These are phyloP conservation scores for Numenius arquata DNA, from an alignment of 2,113 vertebrate species.

Conservation along the genomic window DNA sequence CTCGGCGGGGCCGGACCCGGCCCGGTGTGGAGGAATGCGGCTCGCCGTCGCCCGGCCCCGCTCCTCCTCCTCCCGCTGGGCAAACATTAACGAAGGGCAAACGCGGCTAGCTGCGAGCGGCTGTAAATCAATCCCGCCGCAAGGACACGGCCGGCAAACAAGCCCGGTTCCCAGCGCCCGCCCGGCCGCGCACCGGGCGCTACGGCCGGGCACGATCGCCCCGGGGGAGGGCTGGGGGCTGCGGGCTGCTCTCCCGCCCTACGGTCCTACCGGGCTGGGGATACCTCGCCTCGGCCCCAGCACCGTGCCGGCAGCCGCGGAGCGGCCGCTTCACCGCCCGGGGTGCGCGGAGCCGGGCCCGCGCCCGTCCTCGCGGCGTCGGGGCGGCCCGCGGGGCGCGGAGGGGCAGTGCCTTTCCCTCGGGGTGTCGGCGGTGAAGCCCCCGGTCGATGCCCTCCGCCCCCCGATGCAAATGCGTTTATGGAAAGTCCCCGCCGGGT, in stretches of 20 bases:
- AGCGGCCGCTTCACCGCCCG: not conserved
- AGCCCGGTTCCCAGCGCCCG: slow-evolving; percentile 20
- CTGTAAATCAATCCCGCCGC: slow-evolving; percentile 84
- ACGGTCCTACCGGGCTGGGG: not conserved
- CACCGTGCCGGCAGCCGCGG: no score
- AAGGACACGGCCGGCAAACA: slow-evolving; percentile 84
- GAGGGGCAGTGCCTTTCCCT: not conserved
- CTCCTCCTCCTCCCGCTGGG: slow-evolving; percentile 69
- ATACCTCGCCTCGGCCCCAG: not conserved
- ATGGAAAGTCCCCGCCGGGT: slow-evolving; percentile 24
- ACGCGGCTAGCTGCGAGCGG: slow-evolving; percentile 67
- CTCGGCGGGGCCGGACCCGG: not conserved
- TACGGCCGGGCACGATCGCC: not conserved
- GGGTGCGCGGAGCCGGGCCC: not conserved
- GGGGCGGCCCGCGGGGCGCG: not conserved
- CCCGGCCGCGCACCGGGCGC: not conserved
- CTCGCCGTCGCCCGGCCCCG: not conserved
- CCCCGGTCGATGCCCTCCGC: not conserved
- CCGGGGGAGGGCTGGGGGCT: no score
- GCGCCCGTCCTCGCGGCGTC: no score
- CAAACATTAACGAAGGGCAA: slow-evolving; percentile 91
- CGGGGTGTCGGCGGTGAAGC: not conserved
- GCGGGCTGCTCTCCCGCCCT: not conserved
- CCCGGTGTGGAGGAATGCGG: not conserved
- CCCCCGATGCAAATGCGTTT: not conserved